Evolutionary conservation across 2,888 invertebrate species (phyloP).

Genomic region (Microctonus hyperodae): DNA sequence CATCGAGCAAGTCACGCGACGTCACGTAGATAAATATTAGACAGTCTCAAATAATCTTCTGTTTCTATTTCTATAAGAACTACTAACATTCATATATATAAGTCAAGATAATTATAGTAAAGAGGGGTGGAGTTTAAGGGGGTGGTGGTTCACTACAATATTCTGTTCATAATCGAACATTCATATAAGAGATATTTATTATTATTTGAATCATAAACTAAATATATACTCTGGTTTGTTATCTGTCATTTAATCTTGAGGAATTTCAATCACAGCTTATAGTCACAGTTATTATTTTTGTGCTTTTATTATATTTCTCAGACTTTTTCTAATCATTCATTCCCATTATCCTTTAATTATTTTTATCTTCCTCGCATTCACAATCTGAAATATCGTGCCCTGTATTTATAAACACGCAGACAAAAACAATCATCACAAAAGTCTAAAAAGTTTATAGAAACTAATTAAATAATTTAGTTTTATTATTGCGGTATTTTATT

Average conservation of each 20-base stretch:
- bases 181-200: conserved; percentile 17
- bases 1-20: conserved; percentile 41
- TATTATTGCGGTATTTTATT: background rate
- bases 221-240: conserved; percentile 1
- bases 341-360: background rate
- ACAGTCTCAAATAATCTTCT: background rate
- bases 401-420: background rate
- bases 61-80: conserved; percentile 8
- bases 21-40: conserved; percentile 37
- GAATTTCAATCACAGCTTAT: background rate
- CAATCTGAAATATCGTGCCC: too few species aligned
- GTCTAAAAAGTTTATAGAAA: background rate
- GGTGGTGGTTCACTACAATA: background rate
- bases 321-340: background rate
- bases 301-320: background rate
- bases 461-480: background rate
- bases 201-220: background rate
- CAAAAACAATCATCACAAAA: background rate
- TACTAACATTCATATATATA: conserved; percentile 20
- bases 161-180: conserved; percentile 11
- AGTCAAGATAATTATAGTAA: conserved; percentile 37
- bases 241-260: background rate
- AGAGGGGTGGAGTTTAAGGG: background rate
- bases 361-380: background rate
- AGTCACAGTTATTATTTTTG: background rate